Evolutionary conservation across 1,140 invertebrate genomes (phyloP).

Genomic region (Platyscapa corneri): DNA sequence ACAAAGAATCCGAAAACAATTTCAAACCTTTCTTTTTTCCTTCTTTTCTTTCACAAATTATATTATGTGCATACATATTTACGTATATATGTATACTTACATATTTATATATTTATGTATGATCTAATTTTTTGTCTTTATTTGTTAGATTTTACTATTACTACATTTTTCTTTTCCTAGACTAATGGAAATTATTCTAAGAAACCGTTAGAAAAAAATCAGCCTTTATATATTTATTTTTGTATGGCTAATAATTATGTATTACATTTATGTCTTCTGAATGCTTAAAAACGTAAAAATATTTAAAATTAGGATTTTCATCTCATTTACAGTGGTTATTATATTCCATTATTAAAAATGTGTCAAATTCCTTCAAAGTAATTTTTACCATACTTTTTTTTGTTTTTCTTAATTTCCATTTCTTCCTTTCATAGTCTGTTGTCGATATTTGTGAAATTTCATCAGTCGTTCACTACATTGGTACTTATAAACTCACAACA

Average conservation of each 20-base stretch:
- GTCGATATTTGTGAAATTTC: background rate
- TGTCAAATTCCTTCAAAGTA: constrained; percentile 21
- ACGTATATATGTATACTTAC: background rate
- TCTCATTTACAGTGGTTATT: background rate
- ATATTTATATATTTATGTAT: background rate
- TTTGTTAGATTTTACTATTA: background rate
- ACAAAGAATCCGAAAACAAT: background rate
- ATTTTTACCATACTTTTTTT: constrained; percentile 21
- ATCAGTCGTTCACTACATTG: constrained; percentile 17
- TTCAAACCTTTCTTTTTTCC: constrained; percentile 38
- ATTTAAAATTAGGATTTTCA: too few relatives aligned
- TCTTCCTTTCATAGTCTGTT: background rate
- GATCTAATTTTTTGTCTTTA: constrained; percentile 22
- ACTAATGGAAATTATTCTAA: constrained; percentile 16
- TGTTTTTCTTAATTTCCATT: constrained; percentile 28
- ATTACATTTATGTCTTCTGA: too few relatives aligned
- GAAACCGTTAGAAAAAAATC: too few relatives aligned
- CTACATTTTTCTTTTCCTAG: background rate
- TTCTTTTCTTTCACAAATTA: constrained; percentile 40
- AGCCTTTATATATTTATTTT: background rate
- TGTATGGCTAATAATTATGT: too few relatives aligned
- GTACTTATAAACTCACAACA: background rate
- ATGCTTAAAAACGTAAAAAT: too few relatives aligned
- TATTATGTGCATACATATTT: too few relatives aligned
- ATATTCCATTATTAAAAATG: background rate